These are phyloP conservation scores for Etheostoma cragini DNA, from an alignment of 2,113 vertebrate species.

Conservation along the genomic window DNA sequence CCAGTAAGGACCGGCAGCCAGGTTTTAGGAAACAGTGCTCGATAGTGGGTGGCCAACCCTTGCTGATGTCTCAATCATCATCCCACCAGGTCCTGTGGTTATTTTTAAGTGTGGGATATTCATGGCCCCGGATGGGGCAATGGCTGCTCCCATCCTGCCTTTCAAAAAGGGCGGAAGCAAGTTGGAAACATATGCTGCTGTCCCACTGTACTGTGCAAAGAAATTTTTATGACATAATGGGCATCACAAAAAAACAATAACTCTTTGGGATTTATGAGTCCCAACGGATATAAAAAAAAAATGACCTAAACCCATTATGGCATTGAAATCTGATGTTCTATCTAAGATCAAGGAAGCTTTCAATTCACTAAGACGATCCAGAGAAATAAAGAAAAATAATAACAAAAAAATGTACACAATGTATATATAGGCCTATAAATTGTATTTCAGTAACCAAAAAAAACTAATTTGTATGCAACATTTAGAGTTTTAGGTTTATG, in stretches of 20 bases:
- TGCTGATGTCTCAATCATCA: constrained; percentile 22
- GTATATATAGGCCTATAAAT: too few relatives aligned
- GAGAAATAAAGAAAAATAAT: not conserved
- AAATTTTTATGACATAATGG: constrained; percentile 17
- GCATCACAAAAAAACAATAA: constrained; percentile 46
- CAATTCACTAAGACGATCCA: not conserved
- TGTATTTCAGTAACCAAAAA: not conserved
- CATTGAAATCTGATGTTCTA: not conserved
- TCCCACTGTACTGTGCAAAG: constrained; percentile 47
- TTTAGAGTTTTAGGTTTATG: not conserved
- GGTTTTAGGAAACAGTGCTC: constrained; percentile 42
- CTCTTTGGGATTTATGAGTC: constrained; percentile 11
- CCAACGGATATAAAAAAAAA: constrained; percentile 2
- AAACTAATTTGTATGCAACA: not conserved
- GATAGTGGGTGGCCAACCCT: constrained; percentile 28
- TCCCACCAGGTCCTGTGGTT: constrained; percentile 41
- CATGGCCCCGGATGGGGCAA: constrained; percentile 57
- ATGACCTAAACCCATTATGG: not conserved
- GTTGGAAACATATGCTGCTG: constrained; percentile 45
- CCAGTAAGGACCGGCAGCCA: not conserved
- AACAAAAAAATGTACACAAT: too few relatives aligned
- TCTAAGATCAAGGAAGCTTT: not conserved
- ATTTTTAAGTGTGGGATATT: constrained; percentile 75
- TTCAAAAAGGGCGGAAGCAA: constrained; percentile 76
- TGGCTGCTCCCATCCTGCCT: constrained; percentile 82